Percentiles rank a stretch among this genome's conserved stretches.
Evolutionary conservation across 1,140 invertebrate species (phyloP).

Genomic region (Leptestheria dahalacensis): DNA sequence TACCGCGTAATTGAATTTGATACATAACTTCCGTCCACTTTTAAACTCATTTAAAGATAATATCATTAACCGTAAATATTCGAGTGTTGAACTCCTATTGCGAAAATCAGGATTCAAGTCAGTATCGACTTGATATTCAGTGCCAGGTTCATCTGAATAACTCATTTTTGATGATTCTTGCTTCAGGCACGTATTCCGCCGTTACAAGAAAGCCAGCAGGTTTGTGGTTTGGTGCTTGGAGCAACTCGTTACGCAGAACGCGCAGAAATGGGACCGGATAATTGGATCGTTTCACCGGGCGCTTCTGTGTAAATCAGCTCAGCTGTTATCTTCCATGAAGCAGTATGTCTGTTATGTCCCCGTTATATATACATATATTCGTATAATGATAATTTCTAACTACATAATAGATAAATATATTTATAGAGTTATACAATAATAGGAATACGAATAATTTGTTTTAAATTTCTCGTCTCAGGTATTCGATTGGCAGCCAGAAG

Average conservation of each 20-base stretch:
- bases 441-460: too few relatives aligned
- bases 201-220: not conserved
- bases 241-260: conserved; percentile 3
- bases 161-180: too few relatives aligned
- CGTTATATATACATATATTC: not conserved
- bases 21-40: too few relatives aligned
- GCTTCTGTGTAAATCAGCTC: not conserved
- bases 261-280: not conserved
- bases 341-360: not conserved
- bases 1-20: conserved; percentile 4
- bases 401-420: not conserved
- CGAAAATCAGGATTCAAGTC: too few relatives aligned
- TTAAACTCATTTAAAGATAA: too few relatives aligned
- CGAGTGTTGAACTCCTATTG: too few relatives aligned
- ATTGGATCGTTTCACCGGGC: conserved; percentile 2
- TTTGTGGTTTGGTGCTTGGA: conserved; percentile 4
- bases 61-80: too few relatives aligned
- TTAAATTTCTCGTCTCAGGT: too few relatives aligned
- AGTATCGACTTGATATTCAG: too few relatives aligned
- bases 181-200: not conserved
- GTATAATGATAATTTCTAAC: not conserved
- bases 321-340: too few relatives aligned
- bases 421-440: not conserved
- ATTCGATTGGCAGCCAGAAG: too few relatives aligned
- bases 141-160: too few relatives aligned